phyloP scores from a whole-genome alignment of 2,888 invertebrate species.

The Pristionchus japonicus region DNA sequence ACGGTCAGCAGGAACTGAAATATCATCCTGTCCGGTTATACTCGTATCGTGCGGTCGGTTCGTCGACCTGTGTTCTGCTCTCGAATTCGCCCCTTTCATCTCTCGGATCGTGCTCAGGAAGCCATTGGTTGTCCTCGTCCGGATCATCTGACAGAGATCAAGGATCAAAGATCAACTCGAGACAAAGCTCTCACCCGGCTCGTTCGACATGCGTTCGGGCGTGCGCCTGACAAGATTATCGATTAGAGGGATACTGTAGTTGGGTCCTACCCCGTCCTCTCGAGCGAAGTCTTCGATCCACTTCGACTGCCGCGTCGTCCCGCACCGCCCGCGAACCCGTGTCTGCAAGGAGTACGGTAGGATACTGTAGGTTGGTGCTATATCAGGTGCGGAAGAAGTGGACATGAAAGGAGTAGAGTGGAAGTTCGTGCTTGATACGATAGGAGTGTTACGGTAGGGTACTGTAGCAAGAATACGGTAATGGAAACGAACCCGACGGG shows the following conservation, averaged over 20 bases:
- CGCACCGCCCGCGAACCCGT: background rate
- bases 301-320: background rate
- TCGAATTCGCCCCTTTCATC: constrained; percentile 18
- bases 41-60: background rate
- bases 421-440: background rate
- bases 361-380: background rate
- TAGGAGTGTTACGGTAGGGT: too few species aligned
- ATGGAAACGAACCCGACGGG: background rate
- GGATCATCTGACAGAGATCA: constrained; percentile 11
- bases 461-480: background rate
- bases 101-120: constrained; percentile 7
- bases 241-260: background rate
- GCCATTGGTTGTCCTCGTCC: constrained; percentile 21
- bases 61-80: background rate
- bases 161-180: too few species aligned
- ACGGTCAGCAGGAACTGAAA: background rate
- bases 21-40: background rate
- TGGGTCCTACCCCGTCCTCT: background rate
- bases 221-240: background rate
- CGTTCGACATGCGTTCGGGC: background rate
- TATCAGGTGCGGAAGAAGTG: background rate
- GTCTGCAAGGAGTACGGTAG: background rate
- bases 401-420: background rate
- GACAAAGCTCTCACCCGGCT: constrained; percentile 17
- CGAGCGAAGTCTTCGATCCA: constrained; percentile 28